Evolutionary conservation across 2,888 invertebrate genomes (phyloP).

Genomic region (Lasioglossum lativentre): DNA sequence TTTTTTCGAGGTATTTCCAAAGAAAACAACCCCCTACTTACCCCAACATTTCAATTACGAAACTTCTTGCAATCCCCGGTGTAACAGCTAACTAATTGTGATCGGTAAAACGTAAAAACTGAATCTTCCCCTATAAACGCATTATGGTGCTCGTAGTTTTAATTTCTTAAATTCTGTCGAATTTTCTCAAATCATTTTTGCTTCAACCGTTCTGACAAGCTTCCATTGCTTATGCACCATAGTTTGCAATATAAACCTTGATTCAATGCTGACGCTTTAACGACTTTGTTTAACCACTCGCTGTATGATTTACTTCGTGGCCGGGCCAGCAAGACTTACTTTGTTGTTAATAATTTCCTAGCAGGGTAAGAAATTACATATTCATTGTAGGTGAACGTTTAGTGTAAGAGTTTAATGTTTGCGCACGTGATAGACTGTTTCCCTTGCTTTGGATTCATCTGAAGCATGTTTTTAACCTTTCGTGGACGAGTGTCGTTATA

Average conservation of each 20-base stretch:
- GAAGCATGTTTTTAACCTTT: too few relatives aligned
- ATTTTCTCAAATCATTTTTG: neutral
- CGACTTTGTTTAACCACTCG: neutral
- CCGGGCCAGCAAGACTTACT: neutral
- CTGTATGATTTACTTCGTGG: neutral
- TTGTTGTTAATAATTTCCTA: neutral
- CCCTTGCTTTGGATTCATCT: neutral
- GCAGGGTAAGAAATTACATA: neutral
- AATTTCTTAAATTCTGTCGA: neutral
- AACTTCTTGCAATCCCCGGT: neutral
- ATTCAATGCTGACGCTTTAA: neutral
- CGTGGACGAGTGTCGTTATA: too few relatives aligned
- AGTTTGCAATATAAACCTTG: neutral
- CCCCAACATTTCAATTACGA: neutral
- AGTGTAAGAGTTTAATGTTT: neutral
- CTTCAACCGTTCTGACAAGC: neutral
- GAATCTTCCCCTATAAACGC: neutral
- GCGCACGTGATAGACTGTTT: neutral
- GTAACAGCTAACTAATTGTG: too few relatives aligned
- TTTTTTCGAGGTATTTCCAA: neutral
- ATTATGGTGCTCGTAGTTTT: neutral
- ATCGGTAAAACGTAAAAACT: neutral
- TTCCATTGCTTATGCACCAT: neutral
- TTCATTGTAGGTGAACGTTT: neutral
- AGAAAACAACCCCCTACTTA: neutral